These are phyloP conservation scores for Nycticryphes semicollaris DNA, from an alignment of 2,113 vertebrate genomes.

Conservation along the genomic window DNA sequence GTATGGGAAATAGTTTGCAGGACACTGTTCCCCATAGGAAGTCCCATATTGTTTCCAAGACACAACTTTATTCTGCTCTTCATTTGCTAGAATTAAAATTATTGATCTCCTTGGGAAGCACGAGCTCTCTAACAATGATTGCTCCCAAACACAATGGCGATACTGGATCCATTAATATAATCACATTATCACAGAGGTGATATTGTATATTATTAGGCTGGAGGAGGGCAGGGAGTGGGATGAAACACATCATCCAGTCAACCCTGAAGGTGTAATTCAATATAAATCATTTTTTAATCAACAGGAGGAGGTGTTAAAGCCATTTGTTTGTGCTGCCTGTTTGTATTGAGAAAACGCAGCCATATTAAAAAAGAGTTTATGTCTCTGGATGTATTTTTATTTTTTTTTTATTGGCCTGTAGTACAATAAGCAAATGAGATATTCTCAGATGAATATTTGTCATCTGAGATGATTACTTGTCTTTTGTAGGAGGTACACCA, in stretches of 20 bases:
- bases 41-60: background rate
- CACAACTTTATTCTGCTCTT: background rate
- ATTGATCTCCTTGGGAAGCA: background rate
- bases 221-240: background rate
- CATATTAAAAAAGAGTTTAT: background rate
- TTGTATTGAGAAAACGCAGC: background rate
- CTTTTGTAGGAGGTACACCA: no score
- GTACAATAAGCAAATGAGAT: background rate
- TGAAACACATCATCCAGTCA: background rate
- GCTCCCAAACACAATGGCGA: background rate
- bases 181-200: background rate
- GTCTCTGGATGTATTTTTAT: background rate
- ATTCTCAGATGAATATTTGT: background rate
- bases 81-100: background rate
- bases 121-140: background rate
- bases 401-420: background rate
- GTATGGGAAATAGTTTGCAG: background rate
- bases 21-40: background rate
- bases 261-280: background rate
- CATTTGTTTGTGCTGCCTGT: background rate
- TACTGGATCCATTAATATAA: background rate
- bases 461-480: background rate
- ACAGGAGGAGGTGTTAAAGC: background rate
- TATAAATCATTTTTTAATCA: conserved; percentile 19
- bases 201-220: background rate